Base-by-base conservation (phyloP, 1,140 invertebrate species). In the Rhopalosiphum padi region DNA sequence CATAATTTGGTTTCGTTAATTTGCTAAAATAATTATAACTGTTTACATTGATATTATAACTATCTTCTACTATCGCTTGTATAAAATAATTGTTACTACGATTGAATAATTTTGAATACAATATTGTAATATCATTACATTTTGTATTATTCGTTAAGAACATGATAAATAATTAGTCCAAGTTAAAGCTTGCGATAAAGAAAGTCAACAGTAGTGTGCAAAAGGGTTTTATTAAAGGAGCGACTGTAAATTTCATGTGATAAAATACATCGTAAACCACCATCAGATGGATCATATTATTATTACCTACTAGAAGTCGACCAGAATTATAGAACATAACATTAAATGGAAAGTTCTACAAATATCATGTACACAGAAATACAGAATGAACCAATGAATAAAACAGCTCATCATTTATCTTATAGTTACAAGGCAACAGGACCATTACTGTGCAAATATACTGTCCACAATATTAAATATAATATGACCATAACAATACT, bases 281-380 rank as follows among this genome's bases (percentile, higher is more conserved):
- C 41, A 51, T 25, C 43, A 21, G 7, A 35, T 46, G 43, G 41
- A 18, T 83, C 3, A 43, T 68, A 68, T 68, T 60, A 68, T 90
- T 60, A 83, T 91, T 91, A 91, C 90, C 60, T 77, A 6, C 41
- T 83, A 8, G 4, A 25, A 91, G 43, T 82, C 30, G 25, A 82
- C 90, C 60, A 68, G 43, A 83, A 92, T 92, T 77, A 83, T 83
- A 83, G 23, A 92, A 51, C 90, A 92, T 83, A 83, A 82, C n/a
- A 48, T 51, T 51, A 83, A 82, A 51, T 83, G 4, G 30, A 43
- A 83, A 92, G 43, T 92, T 83, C 46, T 92, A 22, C 1, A 51
- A 90, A 90, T 43, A 90, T 46, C 25, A 37, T 43, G 8, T 55
- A 51, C 6, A 25, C 37, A 48, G 25, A 22, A 48, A n/a, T 18